phyloP scores from a whole-genome alignment of 2,797 vertebrate genomes.

The Epinephelus awoara region DNA sequence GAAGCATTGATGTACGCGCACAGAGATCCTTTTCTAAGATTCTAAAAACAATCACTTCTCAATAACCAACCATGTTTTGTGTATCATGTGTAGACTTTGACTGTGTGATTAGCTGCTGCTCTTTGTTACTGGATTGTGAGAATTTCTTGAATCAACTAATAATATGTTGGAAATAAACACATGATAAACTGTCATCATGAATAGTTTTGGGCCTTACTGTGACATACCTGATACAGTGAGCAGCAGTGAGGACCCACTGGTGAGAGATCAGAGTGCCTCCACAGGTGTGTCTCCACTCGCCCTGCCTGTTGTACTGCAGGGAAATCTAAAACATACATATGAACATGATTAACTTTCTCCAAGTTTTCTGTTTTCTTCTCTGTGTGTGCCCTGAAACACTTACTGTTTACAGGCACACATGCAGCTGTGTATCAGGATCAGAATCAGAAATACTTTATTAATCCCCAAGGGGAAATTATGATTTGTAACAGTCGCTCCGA shows the following conservation, averaged over 20 bases:
- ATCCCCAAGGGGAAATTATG: too few relatives aligned
- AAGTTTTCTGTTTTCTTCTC: not conserved
- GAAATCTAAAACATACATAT: conserved; percentile 84
- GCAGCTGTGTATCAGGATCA: not conserved
- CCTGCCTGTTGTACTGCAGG: conserved; percentile 83
- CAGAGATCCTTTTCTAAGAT: not conserved
- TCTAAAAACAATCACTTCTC: not conserved
- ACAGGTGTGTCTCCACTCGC: conserved; percentile 89
- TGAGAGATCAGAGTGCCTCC: conserved; percentile 88
- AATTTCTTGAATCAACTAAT: not conserved
- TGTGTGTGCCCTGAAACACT: not conserved
- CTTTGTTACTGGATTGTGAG: not conserved
- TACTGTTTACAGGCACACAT: not conserved
- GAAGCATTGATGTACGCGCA: not conserved
- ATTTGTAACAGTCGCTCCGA: too few relatives aligned
- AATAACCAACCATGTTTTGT: not conserved
- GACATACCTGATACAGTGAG: conserved; percentile 80
- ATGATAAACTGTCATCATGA: not conserved
- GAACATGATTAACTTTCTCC: not conserved
- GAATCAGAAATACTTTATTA: too few relatives aligned
- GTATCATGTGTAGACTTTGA: not conserved
- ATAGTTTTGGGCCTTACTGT: not conserved
- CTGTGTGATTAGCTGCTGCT: not conserved
- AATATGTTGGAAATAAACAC: not conserved
- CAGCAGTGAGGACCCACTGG: conserved; percentile 91